Percentiles rank a stretch among this genome's conserved stretches.
phyloP scores from a whole-genome alignment of 2,797 vertebrate genomes.

The Erethizon dorsatum region DNA sequence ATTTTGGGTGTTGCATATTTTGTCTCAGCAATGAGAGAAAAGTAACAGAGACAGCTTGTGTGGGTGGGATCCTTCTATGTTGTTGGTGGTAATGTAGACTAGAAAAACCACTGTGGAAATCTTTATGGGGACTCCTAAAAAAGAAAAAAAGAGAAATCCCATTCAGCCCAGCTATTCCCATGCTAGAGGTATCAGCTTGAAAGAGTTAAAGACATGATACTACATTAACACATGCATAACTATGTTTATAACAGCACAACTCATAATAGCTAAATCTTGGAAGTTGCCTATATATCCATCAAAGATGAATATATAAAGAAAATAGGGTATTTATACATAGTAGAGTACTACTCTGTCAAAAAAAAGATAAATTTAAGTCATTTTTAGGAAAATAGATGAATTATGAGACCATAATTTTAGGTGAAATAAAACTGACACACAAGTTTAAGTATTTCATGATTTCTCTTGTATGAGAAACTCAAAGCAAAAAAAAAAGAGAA shows the following conservation, averaged over 20 bases:
- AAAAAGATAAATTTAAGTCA: background rate
- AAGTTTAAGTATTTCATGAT: background rate
- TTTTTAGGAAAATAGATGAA: background rate
- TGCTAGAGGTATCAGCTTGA: background rate
- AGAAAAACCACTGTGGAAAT: background rate
- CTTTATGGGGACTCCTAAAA: background rate
- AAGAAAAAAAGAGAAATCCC: background rate
- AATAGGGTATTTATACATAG: background rate
- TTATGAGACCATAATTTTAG: background rate
- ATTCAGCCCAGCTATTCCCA: background rate
- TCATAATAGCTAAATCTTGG: background rate
- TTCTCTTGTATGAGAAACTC: background rate
- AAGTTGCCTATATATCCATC: background rate
- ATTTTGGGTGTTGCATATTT: too few relatives aligned
- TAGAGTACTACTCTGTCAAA: background rate
- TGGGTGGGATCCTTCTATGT: background rate
- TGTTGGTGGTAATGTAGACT: background rate
- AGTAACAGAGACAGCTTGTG: too few relatives aligned
- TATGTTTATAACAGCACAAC: background rate
- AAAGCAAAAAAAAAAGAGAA: background rate
- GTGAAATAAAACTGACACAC: background rate
- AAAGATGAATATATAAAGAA: background rate
- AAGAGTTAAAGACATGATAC: background rate
- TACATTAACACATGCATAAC: background rate
- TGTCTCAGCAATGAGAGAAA: too few relatives aligned